Evolutionary conservation across 2,888 invertebrate genomes (phyloP), one percentile per base, ranked within the genome.

Genomic region (Trissonchulus sp.): DNA sequence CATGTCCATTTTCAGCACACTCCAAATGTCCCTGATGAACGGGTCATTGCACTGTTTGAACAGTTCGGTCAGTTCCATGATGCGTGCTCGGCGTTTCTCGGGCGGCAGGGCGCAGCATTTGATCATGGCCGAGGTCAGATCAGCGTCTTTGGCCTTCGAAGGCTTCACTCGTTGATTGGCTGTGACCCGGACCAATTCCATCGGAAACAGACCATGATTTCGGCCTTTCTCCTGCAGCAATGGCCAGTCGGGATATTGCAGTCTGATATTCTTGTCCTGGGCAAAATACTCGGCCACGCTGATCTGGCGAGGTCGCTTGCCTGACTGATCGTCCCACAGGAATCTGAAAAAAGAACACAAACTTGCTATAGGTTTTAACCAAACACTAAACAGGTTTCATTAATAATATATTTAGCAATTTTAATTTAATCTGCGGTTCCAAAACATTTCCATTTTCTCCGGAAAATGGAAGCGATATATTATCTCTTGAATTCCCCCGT

Each of bases 101-200:
- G 71, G 71, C 37, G 31, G 36, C 28, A 69, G 28, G n/a, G 71
- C 71, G 8, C 36, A 31, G 28, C 34, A 8, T 35, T n/a, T 2
- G 8, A 69, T 69, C 71, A 69, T 69, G 34, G 34, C 71, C 37
- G 71, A 69, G n/a, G 71, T 69, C 71, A 69, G 37, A 15, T 31
- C 34, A 23, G 71, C 2, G 37, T 69, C 71, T 15, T 36, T 31
- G n/a, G 37, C 37, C 37, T 69, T 69, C 36, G 23, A 33, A 35
- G 36, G 71, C 37, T 34, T 37, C n/a, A 69, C 71, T 35, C 71
- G 71, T 36, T 69, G 71, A 35, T 36, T 31, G 28, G n/a, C 71
- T 23, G 48, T 48, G 8, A 48, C 8, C 48, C 23, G 48, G 23
- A 8, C 8, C 48, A 48, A 8, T 48, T 48, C 48, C 48, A 48